These are phyloP conservation scores for Protobothrops mucrosquamatus DNA, from an alignment of 2,113 vertebrate genomes.

Conservation along the genomic window DNA sequence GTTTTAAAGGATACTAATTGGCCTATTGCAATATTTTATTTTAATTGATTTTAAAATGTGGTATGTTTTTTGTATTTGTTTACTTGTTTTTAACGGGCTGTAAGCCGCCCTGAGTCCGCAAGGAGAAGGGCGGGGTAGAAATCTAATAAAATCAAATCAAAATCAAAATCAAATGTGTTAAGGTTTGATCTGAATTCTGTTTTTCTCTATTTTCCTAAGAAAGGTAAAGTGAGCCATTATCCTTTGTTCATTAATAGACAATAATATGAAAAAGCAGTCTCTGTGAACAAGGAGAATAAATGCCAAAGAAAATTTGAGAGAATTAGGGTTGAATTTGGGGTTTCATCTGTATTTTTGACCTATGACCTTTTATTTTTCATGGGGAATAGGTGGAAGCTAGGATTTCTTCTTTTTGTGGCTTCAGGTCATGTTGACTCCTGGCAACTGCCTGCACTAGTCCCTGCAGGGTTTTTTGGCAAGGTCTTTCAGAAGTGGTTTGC, in stretches of 20 bases:
- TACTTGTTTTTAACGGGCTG: no score
- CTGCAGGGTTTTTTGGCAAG: not conserved
- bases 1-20: no score
- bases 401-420: not conserved
- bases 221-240: not conserved
- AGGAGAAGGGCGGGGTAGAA: no score
- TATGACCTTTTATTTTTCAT: not conserved
- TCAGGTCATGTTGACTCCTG: not conserved
- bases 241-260: not conserved
- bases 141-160: no score
- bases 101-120: no score
- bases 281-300: not conserved
- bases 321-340: not conserved
- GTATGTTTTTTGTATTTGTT: no score
- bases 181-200: not conserved
- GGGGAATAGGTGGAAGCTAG: not conserved
- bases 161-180: no score
- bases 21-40: no score
- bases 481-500: not conserved
- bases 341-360: not conserved
- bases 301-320: not conserved
- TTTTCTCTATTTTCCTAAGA: not conserved
- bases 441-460: not conserved
- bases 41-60: no score
- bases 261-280: not conserved